phyloP scores from a whole-genome alignment of 2,797 vertebrate genomes.

The Spheniscus humboldti region DNA sequence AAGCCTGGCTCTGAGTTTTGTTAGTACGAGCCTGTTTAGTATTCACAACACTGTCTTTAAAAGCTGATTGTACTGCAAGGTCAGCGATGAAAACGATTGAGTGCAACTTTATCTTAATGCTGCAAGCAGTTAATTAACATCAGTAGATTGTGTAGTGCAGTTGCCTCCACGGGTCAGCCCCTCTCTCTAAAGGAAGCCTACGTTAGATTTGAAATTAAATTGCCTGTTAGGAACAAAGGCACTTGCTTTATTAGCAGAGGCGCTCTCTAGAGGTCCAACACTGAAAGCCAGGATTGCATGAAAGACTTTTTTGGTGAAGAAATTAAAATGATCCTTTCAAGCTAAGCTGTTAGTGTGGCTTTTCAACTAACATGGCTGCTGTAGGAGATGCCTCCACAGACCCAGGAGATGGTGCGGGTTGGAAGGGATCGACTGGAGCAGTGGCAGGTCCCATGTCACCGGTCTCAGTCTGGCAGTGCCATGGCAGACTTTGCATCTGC shows the following conservation, averaged over 20 bases:
- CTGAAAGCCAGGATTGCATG: background rate
- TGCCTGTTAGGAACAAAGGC: background rate
- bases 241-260: background rate
- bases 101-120: background rate
- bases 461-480: background rate
- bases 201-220: background rate
- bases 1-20: background rate
- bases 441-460: background rate
- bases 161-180: background rate
- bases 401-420: background rate
- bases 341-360: background rate
- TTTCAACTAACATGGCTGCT: rapidly evolving
- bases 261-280: background rate
- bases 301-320: background rate
- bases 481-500: background rate
- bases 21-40: background rate
- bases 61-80: background rate
- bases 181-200: background rate
- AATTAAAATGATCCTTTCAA: background rate
- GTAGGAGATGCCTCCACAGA: background rate
- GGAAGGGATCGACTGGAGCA: background rate
- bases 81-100: background rate
- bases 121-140: background rate
- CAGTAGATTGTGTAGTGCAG: background rate
- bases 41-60: background rate